Base-by-base conservation (phyloP, 2,797 vertebrate genomes). In the Acipenser oxyrinchus region DNA sequence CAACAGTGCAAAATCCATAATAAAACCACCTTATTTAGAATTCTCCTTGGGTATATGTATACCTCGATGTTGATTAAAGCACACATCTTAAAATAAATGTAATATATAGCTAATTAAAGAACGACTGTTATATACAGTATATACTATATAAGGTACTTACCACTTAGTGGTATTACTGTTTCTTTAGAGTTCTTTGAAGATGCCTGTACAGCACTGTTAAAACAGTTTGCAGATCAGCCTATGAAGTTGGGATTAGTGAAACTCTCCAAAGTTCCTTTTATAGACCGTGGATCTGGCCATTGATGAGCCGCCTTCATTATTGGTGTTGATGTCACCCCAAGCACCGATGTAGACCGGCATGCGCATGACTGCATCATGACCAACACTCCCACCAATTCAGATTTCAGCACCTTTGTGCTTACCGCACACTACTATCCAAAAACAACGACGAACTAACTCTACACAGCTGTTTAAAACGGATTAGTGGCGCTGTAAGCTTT, bases 251-350 rank as follows among this genome's bases (percentile, higher is more conserved):
- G 76, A 80, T 83, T 69, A 81, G 75, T 63, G 23, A 70, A 69
- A 73, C 73, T 70, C 73, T 74, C 73, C 62, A 59, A 49, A 67
- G 69, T 53, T 80, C 78, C 80, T 86, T 88, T 85, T 89, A 90
- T 89, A 89, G 78, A n/a, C 70, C 62, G 85, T 81, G 83, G 85
- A 82, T 78, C 65, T 79, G 79, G 77, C 87, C 87, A 91, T 91
- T 88, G 84, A 89, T 90, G 83, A 87, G 81, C 81, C 81, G 82
- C 81, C 77, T 87, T 85, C 81, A 80, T 87, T 81, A 85, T 88
- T 89, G 81, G 88, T 87, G 87, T 80, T 87, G 85, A 89, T 88
- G 89, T 89, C 88, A 89, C 81, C 82, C 83, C 80, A 78, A 82
- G 82, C 86, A 86, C 88, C 75, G 83, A 87, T 86, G 84, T 79